These are phyloP conservation scores for Panorpa germanica DNA, from an alignment of 2,888 invertebrate species.

Conservation along the genomic window DNA sequence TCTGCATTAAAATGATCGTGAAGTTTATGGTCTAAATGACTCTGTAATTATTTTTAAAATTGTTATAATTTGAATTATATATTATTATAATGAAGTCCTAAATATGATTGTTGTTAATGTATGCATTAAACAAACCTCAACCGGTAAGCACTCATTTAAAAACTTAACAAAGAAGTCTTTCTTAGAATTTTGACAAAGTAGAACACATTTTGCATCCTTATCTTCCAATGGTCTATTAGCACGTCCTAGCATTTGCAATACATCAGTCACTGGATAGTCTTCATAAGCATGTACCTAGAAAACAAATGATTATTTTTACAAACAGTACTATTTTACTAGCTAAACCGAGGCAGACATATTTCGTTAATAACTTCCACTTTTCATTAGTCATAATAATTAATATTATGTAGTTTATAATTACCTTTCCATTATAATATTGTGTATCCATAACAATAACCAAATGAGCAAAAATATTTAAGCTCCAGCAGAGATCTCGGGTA, in stretches of 20 bases:
- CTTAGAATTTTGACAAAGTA: constrained; percentile 94
- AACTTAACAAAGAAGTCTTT: constrained; percentile 98
- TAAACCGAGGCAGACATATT: neutral
- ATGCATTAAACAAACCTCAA: constrained; percentile 40
- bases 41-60: constrained; percentile 28
- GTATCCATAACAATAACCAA: constrained; percentile 96
- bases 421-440: constrained; percentile 74
- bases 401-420: constrained; percentile 15
- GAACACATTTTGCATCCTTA: constrained; percentile 83
- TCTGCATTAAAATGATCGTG: constrained; percentile 99
- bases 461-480: constrained; percentile 74
- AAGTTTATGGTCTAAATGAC: constrained; percentile 90
- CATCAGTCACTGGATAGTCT: constrained; percentile 94
- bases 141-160: constrained; percentile 87
- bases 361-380: neutral
- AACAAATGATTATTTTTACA: neutral
- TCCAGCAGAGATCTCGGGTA: constrained; percentile 85
- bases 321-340: constrained; percentile 12
- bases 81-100: constrained; percentile 1
- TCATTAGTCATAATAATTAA: neutral
- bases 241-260: constrained; percentile 93
- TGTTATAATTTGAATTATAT: constrained; percentile 4
- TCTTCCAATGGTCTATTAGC: constrained; percentile 88
- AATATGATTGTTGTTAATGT: neutral
- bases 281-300: constrained; percentile 59